Base-by-base conservation (phyloP, 2,113 vertebrate species). In the Mormyrus lacerda region DNA sequence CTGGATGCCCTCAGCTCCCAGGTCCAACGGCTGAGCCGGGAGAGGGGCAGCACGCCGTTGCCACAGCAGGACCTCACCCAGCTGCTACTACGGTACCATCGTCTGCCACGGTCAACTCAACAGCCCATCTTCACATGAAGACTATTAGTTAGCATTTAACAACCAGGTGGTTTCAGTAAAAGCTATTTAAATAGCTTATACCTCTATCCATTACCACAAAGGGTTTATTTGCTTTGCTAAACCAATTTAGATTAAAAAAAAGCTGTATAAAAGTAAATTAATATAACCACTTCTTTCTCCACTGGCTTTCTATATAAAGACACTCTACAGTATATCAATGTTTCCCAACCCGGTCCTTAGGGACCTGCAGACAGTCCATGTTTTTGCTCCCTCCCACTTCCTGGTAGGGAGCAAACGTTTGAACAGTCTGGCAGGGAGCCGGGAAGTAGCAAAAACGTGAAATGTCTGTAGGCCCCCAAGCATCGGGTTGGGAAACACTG, bases 1-100 rank as follows among this genome's bases (percentile, higher is more conserved):
- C 87, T 95, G 91, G 93, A 95, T 88, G 91, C 93, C 85, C 89
- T 95, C 89, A 94, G 76, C 47, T 91, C 92, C 90, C 94, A 93
- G 90, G 91, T 95, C 55, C 93, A 95, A 90, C 90, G 84, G 55
- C 91, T 95, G 91, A 93, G 89, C 91, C 91, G 58, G 90, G 91
- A 94, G 87, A 92, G 89, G 79, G 92, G 92, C 3, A 58, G 8
- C 39, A 11, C 83, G 4, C 89, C 91, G 47, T 88, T 91, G n/a
- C 92, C 87, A 85, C 91, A 89, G 87, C 90, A 93, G 0, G 91
- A 94, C 27, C 89, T 95, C 88, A 90, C 88, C 27, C 89, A 91
- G 79, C 65, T 94, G 0, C 91, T 94, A 13, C 92, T 94, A 53
- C 93, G 93, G 95, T 95, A 89, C 39, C 11, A 24, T 65, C 4